A percentile compares a stretch with the other conserved stretches of the same genome.
Evolutionary conservation across 2,113 vertebrate genomes (phyloP).

Genomic region (Odontesthes bonariensis): DNA sequence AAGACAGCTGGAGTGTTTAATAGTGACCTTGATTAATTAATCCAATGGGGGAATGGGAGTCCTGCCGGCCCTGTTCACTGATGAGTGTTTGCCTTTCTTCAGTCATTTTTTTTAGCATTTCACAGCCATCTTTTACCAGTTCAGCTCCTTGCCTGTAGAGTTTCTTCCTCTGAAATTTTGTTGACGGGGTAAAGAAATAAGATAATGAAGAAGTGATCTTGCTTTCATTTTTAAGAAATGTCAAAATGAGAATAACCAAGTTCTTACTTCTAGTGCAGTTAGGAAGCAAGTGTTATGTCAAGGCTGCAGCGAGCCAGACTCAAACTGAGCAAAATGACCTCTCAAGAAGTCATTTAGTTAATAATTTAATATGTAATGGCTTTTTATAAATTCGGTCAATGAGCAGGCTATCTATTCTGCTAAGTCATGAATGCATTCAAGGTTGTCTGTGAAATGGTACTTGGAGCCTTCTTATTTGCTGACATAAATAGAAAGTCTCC

Average conservation of each 20-base stretch:
- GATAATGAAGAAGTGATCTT: slow-evolving; percentile 2
- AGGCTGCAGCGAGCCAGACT: background rate
- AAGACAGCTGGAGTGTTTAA: slow-evolving; percentile 49
- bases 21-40: slow-evolving; percentile 51
- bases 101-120: background rate
- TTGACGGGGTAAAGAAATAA: background rate
- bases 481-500: too few species aligned
- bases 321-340: too few species aligned
- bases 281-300: background rate
- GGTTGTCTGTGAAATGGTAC: background rate
- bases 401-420: background rate
- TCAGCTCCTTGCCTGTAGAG: background rate
- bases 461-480: background rate
- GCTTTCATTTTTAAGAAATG: too few species aligned
- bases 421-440: background rate
- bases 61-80: background rate
- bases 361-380: too few species aligned
- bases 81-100: background rate
- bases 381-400: too few species aligned
- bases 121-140: background rate
- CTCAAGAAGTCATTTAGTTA: too few species aligned
- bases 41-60: slow-evolving; percentile 9
- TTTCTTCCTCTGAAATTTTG: background rate
- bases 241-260: slow-evolving; percentile 1
- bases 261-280: background rate